These are phyloP conservation scores for Brachylomia viminalis DNA, from an alignment of 2,888 invertebrate genomes.

Conservation along the genomic window DNA sequence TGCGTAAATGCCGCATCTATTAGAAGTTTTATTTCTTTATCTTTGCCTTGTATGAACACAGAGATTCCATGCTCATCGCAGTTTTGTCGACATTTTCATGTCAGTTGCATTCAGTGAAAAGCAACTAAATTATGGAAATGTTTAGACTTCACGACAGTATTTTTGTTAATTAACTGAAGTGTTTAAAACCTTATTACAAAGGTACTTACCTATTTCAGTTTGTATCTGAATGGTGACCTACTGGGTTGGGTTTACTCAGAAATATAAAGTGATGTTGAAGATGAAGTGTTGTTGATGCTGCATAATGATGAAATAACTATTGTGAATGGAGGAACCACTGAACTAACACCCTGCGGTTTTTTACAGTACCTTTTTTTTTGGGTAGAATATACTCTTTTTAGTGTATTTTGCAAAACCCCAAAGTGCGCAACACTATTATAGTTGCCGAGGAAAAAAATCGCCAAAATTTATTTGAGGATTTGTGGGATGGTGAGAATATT, in stretches of 20 bases:
- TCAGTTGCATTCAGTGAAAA: not conserved
- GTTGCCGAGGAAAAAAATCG: too few relatives aligned
- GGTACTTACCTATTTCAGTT: not conserved
- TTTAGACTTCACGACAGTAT: too few relatives aligned
- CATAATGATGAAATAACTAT: not conserved
- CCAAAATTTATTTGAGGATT: too few relatives aligned
- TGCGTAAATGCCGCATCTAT: not conserved
- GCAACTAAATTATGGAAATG: not conserved
- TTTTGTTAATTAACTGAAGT: not conserved
- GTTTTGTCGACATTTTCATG: slow-evolving; percentile 5
- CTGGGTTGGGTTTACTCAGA: not conserved
- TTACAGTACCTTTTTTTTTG: too few relatives aligned
- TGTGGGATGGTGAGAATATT: too few relatives aligned
- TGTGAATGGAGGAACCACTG: not conserved
- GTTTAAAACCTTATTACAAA: not conserved
- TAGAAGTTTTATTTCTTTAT: not conserved
- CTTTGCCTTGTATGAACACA: not conserved
- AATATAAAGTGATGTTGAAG: not conserved
- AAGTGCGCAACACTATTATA: too few relatives aligned
- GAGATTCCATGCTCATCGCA: not conserved
- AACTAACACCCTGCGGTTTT: too few relatives aligned
- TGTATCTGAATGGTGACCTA: not conserved
- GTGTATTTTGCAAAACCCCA: too few relatives aligned
- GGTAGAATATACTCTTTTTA: too few relatives aligned
- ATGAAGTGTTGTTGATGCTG: not conserved